Evolutionary conservation across 2,113 vertebrate genomes (phyloP).

Genomic region (Grammomys dolichurus): DNA sequence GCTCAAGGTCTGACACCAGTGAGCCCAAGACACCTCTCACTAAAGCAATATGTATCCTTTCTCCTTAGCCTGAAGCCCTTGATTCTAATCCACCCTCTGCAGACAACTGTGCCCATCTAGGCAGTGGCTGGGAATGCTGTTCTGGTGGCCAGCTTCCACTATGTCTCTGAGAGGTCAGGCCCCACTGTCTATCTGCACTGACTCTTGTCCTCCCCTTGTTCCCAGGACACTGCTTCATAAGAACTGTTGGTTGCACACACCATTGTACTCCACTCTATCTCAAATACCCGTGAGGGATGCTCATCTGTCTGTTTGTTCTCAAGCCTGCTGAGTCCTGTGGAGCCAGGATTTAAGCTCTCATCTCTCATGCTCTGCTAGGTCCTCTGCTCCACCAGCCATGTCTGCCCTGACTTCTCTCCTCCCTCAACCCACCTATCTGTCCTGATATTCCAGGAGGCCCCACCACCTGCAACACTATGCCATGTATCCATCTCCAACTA

Average conservation of each 20-base stretch:
- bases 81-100: neutral
- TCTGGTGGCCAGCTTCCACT: neutral
- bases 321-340: neutral
- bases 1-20: neutral
- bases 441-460: neutral
- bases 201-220: neutral
- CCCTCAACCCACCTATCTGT: neutral
- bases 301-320: neutral
- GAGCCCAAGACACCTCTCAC: neutral
- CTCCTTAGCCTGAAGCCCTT: neutral
- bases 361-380: neutral
- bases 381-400: neutral
- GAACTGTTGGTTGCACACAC: neutral
- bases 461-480: rapidly evolving
- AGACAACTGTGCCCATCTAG: neutral
- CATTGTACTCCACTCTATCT: neutral
- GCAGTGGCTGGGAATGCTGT: neutral
- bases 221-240: neutral
- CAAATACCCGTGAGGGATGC: neutral
- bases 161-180: neutral
- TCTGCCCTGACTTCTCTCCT: neutral
- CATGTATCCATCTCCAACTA: neutral
- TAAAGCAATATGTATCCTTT: neutral
- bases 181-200: neutral
- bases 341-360: neutral